A percentile compares a stretch with the other conserved stretches of the same genome.
Evolutionary conservation across 2,888 invertebrate species (phyloP).

Genomic region (Lingula anatina): DNA sequence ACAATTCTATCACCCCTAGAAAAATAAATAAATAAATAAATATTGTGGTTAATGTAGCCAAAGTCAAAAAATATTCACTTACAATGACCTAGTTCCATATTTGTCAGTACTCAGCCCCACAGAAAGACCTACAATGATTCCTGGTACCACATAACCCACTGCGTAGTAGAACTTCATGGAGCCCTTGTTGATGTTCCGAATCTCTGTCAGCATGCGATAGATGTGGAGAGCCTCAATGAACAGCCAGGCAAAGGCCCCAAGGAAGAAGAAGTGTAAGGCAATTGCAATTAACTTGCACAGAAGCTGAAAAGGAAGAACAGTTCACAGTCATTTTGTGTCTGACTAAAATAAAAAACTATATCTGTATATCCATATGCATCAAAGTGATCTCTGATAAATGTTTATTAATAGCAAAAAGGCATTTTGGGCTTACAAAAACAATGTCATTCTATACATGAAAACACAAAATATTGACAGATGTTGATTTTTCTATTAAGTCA

Average conservation of each 20-base stretch:
- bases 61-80: too few species aligned
- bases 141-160: conserved; percentile 77
- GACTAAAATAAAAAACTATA: neutral
- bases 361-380: too few species aligned
- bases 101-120: conserved; percentile 90
- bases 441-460: too few species aligned
- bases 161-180: conserved; percentile 87
- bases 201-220: conserved; percentile 88
- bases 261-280: conserved; percentile 87
- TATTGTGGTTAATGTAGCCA: too few species aligned
- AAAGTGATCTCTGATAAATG: too few species aligned
- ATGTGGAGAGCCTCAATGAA: conserved; percentile 88
- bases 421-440: too few species aligned
- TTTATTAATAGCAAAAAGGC: too few species aligned
- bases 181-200: conserved; percentile 93
- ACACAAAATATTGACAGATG: too few species aligned
- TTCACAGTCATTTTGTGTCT: too few species aligned
- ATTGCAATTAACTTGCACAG: conserved; percentile 86
- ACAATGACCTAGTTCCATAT: conserved; percentile 92
- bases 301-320: conserved; percentile 57
- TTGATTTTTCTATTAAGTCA: too few species aligned
- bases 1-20: too few species aligned
- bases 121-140: conserved; percentile 82
- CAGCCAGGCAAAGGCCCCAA: conserved; percentile 85
- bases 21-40: too few species aligned